Evolutionary conservation across 1,140 invertebrate species (phyloP), one percentile per base, ranked within the genome.

Genomic region (Papilio polyxenes): DNA sequence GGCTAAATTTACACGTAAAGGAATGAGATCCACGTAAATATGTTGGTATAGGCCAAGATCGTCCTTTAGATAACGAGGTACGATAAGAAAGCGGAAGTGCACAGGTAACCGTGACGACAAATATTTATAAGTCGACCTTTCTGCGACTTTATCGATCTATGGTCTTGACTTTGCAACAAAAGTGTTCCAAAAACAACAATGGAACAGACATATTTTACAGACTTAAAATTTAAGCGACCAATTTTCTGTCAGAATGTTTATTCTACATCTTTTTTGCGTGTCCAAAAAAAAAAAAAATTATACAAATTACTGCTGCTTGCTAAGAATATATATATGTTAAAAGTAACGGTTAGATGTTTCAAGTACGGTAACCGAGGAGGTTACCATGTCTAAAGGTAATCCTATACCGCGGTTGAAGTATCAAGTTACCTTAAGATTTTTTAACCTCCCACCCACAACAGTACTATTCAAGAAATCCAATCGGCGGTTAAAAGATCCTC

Each of bases 311-410:
- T 56, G 20, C 11, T 15, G 23, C 10, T 69, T 15, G 31, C 13
- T 72, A 72, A 69, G 62, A 69, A 69, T 13, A 62, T 20, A 9
- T 72, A 0, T 13, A 5, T 65, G 62, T 37, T 37, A 62, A 65
- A 7, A 69, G 48, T 79, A 79, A 79, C 59, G 56, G 56, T 79
- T 62, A 79, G 65, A 76, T 51, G 40, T 23, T 53, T 17, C 40
- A 69, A 74, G 76, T 83, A 79, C 56, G 75, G 82, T 84, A 84
- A 88, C 82, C 85, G 85, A 89, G 81, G 88, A 91, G 86, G 87
- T 91, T 86, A 90, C 84, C 84, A 84, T 88, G 88, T 88, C 89
- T 91, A 89, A 88, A 90, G 86, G 92, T 88, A 92, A 93, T 86
- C 85, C 82, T 86, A 93, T 86, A 92, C 89, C 84, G 40, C 83